Evolutionary conservation across 1,140 invertebrate genomes (phyloP).

Genomic region (Drosophila cardini): DNA sequence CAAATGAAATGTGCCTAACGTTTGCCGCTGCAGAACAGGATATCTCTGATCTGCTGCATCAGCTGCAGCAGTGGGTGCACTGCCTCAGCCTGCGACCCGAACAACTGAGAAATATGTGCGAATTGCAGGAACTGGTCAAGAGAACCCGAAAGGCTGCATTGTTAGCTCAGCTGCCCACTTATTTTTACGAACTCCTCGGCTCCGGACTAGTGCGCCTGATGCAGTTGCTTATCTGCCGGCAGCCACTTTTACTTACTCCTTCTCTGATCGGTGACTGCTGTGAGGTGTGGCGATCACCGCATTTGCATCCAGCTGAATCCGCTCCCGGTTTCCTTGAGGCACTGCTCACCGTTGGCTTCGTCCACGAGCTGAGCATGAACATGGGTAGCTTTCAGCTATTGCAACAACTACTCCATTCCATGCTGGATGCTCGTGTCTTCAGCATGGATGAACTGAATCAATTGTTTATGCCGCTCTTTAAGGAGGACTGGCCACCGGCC

Average conservation of each 20-base stretch:
- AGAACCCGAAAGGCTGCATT: slow-evolving; percentile 21
- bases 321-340: slow-evolving; percentile 49
- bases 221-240: slow-evolving; percentile 65
- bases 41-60: slow-evolving; percentile 62
- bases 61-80: slow-evolving; percentile 75
- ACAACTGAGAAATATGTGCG: slow-evolving; percentile 12
- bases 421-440: slow-evolving; percentile 60
- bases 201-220: slow-evolving; percentile 60
- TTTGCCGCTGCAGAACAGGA: slow-evolving; percentile 25
- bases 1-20: slow-evolving; percentile 52
- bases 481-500: slow-evolving; percentile 63
- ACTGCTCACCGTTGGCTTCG: slow-evolving; percentile 62
- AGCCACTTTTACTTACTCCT: slow-evolving; percentile 34
- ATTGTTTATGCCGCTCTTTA: slow-evolving; percentile 66
- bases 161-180: slow-evolving; percentile 52
- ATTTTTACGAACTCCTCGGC: slow-evolving; percentile 69
- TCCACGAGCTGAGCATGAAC: slow-evolving; percentile 47
- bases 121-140: slow-evolving; percentile 31
- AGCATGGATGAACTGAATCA: slow-evolving; percentile 61
- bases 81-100: slow-evolving; percentile 55
- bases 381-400: slow-evolving; percentile 43
- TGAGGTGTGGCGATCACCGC: slow-evolving; percentile 45
- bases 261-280: slow-evolving; percentile 42
- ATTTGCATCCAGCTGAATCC: slow-evolving; percentile 18
- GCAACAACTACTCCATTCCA: slow-evolving; percentile 46